A percentile compares a stretch with the other conserved stretches of the same genome.
Conservation (phyloP, 2,113 vertebrate species). For the Hemicordylus capensis region DNA sequence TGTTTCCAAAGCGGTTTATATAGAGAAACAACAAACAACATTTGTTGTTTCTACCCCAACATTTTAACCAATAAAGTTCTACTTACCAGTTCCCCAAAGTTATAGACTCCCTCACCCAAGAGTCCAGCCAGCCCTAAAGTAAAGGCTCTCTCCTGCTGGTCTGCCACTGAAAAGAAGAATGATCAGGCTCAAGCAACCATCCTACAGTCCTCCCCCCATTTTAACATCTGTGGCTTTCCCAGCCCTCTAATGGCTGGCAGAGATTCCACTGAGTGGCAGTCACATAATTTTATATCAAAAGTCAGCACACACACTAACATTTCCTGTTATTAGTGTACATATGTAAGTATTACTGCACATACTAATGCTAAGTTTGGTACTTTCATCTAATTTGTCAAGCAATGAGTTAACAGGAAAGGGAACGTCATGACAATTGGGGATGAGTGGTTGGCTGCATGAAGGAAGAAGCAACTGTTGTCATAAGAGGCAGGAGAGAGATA, state of each 20-base stretch:
- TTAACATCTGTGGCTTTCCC: background rate
- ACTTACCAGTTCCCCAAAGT: conserved; percentile 95
- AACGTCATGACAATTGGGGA: background rate
- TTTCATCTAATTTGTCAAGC: background rate
- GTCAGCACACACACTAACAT: background rate
- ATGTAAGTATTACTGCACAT: background rate
- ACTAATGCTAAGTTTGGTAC: background rate
- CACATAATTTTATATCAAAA: background rate
- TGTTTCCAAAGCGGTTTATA: too few relatives aligned
- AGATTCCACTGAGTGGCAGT: background rate
- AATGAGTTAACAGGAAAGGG: background rate
- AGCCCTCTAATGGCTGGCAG: background rate
- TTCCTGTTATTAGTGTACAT: background rate
- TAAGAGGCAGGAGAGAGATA: background rate
- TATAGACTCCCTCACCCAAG: conserved; percentile 95
- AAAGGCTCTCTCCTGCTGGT: conserved; percentile 97
- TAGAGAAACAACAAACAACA: too few relatives aligned
- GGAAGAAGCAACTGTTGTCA: too few relatives aligned
- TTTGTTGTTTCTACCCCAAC: background rate
- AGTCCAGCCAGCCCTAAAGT: conserved; percentile 93
- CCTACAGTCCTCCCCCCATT: background rate
- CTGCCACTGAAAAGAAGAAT: conserved; percentile 79
- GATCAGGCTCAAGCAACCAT: background rate
- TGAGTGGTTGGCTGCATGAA: background rate
- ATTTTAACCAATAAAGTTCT: background rate